Percentiles rank a stretch among this genome's conserved stretches.
phyloP scores from a whole-genome alignment of 1,140 invertebrate species.

The Brachionus koreanus region DNA sequence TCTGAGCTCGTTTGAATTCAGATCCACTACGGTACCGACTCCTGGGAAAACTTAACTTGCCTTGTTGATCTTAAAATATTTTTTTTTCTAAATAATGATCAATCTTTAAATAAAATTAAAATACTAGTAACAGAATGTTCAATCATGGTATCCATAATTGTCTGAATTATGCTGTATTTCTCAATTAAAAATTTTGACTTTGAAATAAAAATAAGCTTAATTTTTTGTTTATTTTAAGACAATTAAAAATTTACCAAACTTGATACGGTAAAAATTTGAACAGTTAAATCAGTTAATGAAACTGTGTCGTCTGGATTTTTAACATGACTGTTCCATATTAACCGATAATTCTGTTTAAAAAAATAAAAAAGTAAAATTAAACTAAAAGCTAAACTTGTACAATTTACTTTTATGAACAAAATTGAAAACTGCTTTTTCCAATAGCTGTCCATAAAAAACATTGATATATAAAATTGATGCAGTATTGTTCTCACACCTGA shows the following conservation, averaged over 20 bases:
- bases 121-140: conserved; percentile 72
- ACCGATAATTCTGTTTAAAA: conserved; percentile 49
- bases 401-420: conserved; percentile 50
- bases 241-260: conserved; percentile 63
- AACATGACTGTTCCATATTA: conserved; percentile 71
- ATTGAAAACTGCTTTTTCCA: conserved; percentile 80
- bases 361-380: not conserved
- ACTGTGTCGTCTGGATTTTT: conserved; percentile 95
- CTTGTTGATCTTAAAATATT: conserved; percentile 54
- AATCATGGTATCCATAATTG: conserved; percentile 79
- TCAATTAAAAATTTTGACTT: conserved; percentile 79
- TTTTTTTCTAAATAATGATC: no score
- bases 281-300: conserved; percentile 85
- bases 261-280: conserved; percentile 93
- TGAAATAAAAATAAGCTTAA: conserved; percentile 43
- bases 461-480: conserved; percentile 69
- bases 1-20: conserved; percentile 79
- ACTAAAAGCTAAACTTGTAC: no score
- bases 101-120: no score
- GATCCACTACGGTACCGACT: conserved; percentile 63
- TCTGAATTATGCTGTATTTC: conserved; percentile 77
- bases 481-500: no score
- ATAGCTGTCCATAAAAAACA: conserved; percentile 77
- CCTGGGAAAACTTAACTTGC: conserved; percentile 67
- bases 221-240: not conserved